Percentiles rank a stretch among this genome's conserved stretches.
Evolutionary conservation across 1,140 invertebrate genomes (phyloP).

Genomic region (Patella vulgata): DNA sequence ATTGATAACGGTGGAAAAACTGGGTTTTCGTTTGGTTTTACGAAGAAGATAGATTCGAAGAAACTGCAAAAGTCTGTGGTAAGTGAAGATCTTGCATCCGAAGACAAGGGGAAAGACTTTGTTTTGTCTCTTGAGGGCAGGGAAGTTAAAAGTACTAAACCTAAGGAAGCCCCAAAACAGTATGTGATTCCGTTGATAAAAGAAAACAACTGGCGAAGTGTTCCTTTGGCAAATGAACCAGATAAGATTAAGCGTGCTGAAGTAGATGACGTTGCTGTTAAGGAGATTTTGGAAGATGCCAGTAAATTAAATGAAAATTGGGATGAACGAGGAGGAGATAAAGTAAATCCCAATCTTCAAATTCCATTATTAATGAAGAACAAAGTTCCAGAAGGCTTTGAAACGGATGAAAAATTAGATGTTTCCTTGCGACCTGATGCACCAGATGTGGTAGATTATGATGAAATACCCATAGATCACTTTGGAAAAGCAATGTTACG

Average conservation of each 20-base stretch:
- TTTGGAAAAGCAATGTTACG: constrained; percentile 92
- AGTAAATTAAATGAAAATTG: constrained; percentile 51
- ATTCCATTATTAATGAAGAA: constrained; percentile 69
- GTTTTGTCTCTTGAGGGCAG: constrained; percentile 49
- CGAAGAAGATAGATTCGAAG: constrained; percentile 48
- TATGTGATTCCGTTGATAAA: constrained; percentile 68
- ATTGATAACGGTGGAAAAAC: not conserved
- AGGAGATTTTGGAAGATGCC: constrained; percentile 63
- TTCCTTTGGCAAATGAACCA: constrained; percentile 21
- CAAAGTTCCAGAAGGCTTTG: constrained; percentile 68
- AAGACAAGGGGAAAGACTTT: constrained; percentile 42
- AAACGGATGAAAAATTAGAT: constrained; percentile 69
- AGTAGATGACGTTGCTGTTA: constrained; percentile 57
- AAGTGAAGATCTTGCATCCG: constrained; percentile 31
- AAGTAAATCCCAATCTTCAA: constrained; percentile 39
- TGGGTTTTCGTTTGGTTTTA: constrained; percentile 52
- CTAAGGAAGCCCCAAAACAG: constrained; percentile 58
- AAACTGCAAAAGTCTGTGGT: constrained; percentile 40
- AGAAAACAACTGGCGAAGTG: constrained; percentile 49
- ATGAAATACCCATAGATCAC: constrained; percentile 84
- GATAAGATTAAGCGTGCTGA: constrained; percentile 11
- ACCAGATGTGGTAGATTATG: constrained; percentile 78
- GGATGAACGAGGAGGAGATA: constrained; percentile 44
- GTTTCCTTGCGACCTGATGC: constrained; percentile 66
- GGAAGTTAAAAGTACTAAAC: constrained; percentile 49